Conservation (phyloP, 2,888 invertebrate genomes). For the Clostera curtula region DNA sequence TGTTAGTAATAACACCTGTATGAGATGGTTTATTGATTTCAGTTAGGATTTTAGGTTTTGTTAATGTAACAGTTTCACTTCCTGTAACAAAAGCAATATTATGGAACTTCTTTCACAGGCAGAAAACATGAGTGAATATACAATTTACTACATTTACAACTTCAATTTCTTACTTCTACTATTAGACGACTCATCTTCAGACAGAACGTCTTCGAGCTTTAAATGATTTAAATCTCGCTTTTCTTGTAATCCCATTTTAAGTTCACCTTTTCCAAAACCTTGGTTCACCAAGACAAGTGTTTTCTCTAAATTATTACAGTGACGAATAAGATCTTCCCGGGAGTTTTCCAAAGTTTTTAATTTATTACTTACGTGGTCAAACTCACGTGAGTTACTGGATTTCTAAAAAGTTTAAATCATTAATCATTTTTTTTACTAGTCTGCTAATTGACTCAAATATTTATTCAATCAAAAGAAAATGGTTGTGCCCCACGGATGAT, state of each 20-base stretch:
- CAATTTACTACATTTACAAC: neutral
- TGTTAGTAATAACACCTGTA: too few species aligned
- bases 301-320: constrained; percentile 49
- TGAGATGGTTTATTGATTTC: constrained; percentile 19
- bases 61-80: constrained; percentile 47
- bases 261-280: constrained; percentile 34
- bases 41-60: constrained; percentile 40
- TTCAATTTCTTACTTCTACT: constrained; percentile 35
- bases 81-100: constrained; percentile 31
- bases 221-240: constrained; percentile 20
- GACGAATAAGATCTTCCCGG: constrained; percentile 36
- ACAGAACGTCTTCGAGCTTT: constrained; percentile 46
- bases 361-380: constrained; percentile 45
- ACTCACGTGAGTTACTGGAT: constrained; percentile 40
- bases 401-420: constrained; percentile 32
- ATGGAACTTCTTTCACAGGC: neutral
- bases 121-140: too few species aligned
- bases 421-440: too few species aligned
- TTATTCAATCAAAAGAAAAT: neutral
- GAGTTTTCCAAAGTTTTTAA: constrained; percentile 38
- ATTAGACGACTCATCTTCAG: constrained; percentile 43
- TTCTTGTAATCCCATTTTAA: constrained; percentile 16
- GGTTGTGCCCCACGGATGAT: too few species aligned
- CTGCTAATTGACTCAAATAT: too few species aligned
- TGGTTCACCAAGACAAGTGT: constrained; percentile 50